Conservation (phyloP, 2,888 invertebrate genomes). For the Lobophora halterata region DNA sequence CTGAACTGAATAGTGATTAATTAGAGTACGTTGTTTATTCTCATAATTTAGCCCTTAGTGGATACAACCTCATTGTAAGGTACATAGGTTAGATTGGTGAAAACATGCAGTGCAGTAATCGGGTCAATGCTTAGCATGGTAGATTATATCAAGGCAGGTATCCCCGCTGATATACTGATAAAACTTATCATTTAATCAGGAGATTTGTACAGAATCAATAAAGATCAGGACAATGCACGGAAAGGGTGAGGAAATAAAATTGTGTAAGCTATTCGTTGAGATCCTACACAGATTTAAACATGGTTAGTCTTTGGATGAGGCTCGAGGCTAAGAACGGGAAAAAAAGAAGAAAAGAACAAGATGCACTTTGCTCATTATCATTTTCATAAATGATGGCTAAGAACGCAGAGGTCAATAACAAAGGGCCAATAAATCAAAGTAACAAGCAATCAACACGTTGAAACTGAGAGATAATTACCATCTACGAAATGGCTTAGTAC, state of each 20-base stretch:
- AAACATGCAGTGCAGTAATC: conserved; percentile 39
- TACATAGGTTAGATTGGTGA: conserved; percentile 19
- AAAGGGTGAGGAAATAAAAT: no score
- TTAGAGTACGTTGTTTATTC: no score
- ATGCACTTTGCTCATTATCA: not conserved
- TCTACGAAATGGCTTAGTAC: conserved; percentile 6
- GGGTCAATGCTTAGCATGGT: conserved; percentile 34
- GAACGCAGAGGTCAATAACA: conserved; percentile 4
- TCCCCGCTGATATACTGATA: conserved; percentile 26
- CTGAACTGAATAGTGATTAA: no score
- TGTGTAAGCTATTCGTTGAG: no score
- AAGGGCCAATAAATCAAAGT: conserved; percentile 26
- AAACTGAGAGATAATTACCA: conserved; percentile 18
- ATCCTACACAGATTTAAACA: no score
- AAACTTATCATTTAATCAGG: conserved; percentile 34
- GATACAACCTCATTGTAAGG: not conserved
- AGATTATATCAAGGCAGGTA: conserved; percentile 27
- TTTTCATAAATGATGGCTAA: not conserved
- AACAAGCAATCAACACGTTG: conserved; percentile 27
- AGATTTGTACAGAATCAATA: conserved; percentile 17
- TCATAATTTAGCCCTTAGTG: no score
- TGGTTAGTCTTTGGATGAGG: no score
- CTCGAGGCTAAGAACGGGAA: no score
- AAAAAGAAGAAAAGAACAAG: no score
- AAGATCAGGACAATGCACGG: not conserved